Base-by-base conservation (phyloP, 2,113 vertebrate genomes). In the Cryptotis parvus region DNA sequence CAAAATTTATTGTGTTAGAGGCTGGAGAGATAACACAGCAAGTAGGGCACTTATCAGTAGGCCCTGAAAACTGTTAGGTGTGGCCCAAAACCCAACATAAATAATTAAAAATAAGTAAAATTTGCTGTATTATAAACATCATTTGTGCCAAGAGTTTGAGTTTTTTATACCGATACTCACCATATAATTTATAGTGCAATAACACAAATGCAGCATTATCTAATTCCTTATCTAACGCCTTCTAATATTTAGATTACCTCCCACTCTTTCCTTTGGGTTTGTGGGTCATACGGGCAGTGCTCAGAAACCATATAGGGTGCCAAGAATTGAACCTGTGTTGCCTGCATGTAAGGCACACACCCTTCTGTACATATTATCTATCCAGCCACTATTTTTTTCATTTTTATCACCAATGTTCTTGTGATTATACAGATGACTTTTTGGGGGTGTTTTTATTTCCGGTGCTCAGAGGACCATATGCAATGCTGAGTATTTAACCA, bases 121-220 rank as follows among this genome's bases (percentile, higher is more conserved):
- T 76, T 90, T 92, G 80, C 68, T 84, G 20, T 63, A 80, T 72
- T 66, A 91, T 92, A 6, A 74, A 89, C n/a, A 90, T 78, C 70
- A 87, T 88, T 63, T 24, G 65, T 35, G 20, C 9, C 63, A 80
- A 9, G 26, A 76, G 9, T 65, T 26, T 63, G 26, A 76, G 9
- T 65, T 26, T 63, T 85, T 35, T 27, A 94, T 66, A n/a, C 65
- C 63, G 79, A 80, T 68, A 93, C 52, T 69, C 11, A 95, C 20
- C 49, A 74, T 0, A 66, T 86, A 26, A 66, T 65, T 43, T 92
- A 80, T 16, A 39, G 41, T 41, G 85, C 61, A 85, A 18, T n/a
- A 68, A 16, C 31, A 93, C 76, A 9, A 90, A 65, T 2, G 58
- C 1, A 65, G 31, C 10, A 84, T 22, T n/a, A n/a, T n/a, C n/a